Evolutionary conservation across 1,140 invertebrate species (phyloP).

Genomic region (Glomeris maerens): DNA sequence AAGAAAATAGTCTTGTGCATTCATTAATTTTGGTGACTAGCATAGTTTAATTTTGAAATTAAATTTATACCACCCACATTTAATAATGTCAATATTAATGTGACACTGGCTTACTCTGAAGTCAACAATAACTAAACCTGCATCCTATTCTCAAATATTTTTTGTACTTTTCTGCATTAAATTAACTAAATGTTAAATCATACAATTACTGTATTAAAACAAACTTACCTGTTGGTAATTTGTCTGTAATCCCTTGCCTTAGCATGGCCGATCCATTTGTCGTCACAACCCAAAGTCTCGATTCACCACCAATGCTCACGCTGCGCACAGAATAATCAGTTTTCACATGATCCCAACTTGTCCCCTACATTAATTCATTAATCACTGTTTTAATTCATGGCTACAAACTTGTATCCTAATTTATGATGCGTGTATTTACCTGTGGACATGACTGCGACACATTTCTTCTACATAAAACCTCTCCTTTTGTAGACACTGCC

Average conservation of each 20-base stretch:
- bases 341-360: constrained; percentile 21
- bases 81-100: no score
- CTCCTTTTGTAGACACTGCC: constrained; percentile 65
- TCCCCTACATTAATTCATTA: constrained; percentile 17
- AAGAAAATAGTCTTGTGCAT: no score
- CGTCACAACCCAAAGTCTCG: constrained; percentile 30
- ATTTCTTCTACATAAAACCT: constrained; percentile 60
- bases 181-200: no score
- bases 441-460: constrained; percentile 51
- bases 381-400: no score
- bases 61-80: no score
- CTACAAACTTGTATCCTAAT: neutral
- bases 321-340: constrained; percentile 22
- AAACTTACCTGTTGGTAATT: constrained; percentile 22
- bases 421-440: constrained; percentile 35
- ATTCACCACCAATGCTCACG: constrained; percentile 17
- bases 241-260: constrained; percentile 23
- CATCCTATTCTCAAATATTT: no score
- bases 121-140: no score
- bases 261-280: constrained; percentile 29
- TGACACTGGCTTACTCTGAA: no score
- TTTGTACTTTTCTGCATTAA: no score
- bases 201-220: no score
- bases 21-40: neutral
- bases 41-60: no score